A percentile compares a stretch with the other conserved stretches of the same genome.
phyloP scores from a whole-genome alignment of 2,888 invertebrate genomes.

The Pelosia muscerda region DNA sequence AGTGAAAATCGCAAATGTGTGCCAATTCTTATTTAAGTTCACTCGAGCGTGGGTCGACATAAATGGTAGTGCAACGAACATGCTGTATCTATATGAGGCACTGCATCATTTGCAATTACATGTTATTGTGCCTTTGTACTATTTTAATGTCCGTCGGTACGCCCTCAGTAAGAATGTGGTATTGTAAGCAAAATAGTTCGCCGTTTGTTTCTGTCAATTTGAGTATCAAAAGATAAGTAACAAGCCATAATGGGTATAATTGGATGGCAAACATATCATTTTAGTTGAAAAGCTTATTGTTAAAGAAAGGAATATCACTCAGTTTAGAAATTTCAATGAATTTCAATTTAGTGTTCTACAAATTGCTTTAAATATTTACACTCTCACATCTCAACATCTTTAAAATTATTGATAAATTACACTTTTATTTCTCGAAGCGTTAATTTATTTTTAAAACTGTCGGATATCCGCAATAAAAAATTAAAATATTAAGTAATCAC shows the following conservation, averaged over 20 bases:
- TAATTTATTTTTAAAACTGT: too few species aligned
- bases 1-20: slow-evolving; percentile 25
- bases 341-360: too few species aligned
- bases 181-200: slow-evolving; percentile 83
- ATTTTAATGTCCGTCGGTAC: slow-evolving; percentile 74
- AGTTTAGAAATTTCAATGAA: not conserved
- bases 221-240: slow-evolving; percentile 58
- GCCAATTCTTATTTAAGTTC: slow-evolving; percentile 36
- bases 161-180: slow-evolving; percentile 70
- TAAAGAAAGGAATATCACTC: not conserved
- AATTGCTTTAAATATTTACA: too few species aligned
- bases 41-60: slow-evolving; percentile 74
- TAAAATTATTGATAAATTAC: too few species aligned
- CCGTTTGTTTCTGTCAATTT: slow-evolving; percentile 79
- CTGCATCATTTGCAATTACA: slow-evolving; percentile 87
- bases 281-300: slow-evolving; percentile 35
- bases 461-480: too few species aligned
- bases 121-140: slow-evolving; percentile 84
- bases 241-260: slow-evolving; percentile 53
- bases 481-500: too few species aligned
- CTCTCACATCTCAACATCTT: too few species aligned
- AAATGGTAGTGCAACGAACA: slow-evolving; percentile 79
- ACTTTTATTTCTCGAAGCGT: too few species aligned
- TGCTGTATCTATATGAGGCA: slow-evolving; percentile 73
- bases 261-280: slow-evolving; percentile 43